phyloP scores from a whole-genome alignment of 2,797 vertebrate species.

The Microctenopoma lineatum region DNA sequence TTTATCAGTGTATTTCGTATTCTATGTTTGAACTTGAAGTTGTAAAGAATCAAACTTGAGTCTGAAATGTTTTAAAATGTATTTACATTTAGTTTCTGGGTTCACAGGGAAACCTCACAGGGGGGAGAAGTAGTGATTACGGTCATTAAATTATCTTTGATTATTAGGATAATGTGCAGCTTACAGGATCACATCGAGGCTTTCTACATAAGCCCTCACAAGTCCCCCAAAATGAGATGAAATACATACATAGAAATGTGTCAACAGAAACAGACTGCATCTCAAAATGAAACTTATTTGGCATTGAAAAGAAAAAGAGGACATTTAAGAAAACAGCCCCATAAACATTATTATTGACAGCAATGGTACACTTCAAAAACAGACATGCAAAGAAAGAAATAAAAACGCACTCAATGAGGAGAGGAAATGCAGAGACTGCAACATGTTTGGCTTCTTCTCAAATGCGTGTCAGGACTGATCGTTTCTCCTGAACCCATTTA shows the following conservation, averaged over 20 bases:
- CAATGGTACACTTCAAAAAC: slow-evolving; percentile 40
- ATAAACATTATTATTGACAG: slow-evolving; percentile 30
- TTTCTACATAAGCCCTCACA: slow-evolving; percentile 42
- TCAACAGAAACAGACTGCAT: slow-evolving; percentile 22
- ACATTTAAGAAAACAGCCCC: slow-evolving; percentile 29
- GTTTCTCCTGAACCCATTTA: slow-evolving; percentile 3
- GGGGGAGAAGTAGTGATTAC: slow-evolving; percentile 46
- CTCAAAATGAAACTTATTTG: slow-evolving; percentile 57
- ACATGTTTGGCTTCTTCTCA: slow-evolving; percentile 10
- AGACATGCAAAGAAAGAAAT: slow-evolving; percentile 23
- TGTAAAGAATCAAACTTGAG: slow-evolving; percentile 16
- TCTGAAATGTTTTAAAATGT: slow-evolving; percentile 63
- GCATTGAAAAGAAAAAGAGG: slow-evolving; percentile 43
- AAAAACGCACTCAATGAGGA: slow-evolving; percentile 17
- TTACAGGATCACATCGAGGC: slow-evolving; percentile 52
- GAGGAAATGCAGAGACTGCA: slow-evolving; percentile 15
- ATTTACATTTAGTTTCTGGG: slow-evolving; percentile 70
- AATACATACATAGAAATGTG: slow-evolving; percentile 14
- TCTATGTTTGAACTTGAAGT: background rate
- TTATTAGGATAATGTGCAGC: slow-evolving; percentile 40
- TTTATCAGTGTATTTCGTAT: background rate
- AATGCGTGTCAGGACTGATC: background rate
- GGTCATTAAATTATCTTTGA: slow-evolving; percentile 55
- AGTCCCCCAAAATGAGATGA: slow-evolving; percentile 62
- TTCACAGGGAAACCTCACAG: slow-evolving; percentile 71